Conservation (phyloP, 2,113 vertebrate species). For the Cromileptes altivelis region DNA sequence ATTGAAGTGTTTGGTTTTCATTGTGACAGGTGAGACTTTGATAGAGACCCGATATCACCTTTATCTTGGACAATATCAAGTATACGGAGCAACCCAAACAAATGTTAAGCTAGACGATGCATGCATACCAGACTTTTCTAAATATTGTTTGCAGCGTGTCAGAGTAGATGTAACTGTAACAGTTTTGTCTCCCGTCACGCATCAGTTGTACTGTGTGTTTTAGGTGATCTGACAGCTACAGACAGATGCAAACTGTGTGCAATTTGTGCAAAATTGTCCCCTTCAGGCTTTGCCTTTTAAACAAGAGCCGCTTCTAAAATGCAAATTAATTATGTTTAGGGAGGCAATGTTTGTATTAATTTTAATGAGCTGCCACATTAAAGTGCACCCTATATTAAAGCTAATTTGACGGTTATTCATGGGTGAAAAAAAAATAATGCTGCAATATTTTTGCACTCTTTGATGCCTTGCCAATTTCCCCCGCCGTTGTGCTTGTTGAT, state of each 20-base stretch:
- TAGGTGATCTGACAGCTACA: conserved; percentile 34
- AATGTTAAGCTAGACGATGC: not conserved
- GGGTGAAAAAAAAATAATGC: conserved; percentile 29
- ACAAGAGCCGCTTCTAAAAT: conserved; percentile 52
- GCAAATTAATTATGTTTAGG: conserved; percentile 61
- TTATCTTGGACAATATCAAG: not conserved
- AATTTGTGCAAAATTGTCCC: conserved; percentile 52
- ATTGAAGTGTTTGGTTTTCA: not conserved
- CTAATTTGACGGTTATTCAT: conserved; percentile 43
- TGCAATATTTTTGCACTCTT: conserved; percentile 42
- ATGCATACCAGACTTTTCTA: not conserved
- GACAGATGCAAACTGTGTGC: conserved; percentile 40
- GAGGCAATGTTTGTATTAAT: conserved; percentile 52
- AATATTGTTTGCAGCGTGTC: not conserved
- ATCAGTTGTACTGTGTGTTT: conserved; percentile 25
- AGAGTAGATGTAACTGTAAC: not conserved
- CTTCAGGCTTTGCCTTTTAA: conserved; percentile 35
- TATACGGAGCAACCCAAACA: not conserved
- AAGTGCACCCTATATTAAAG: conserved; percentile 49
- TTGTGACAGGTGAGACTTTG: not conserved
- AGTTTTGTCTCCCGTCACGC: conserved; percentile 16
- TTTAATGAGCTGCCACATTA: conserved; percentile 67
- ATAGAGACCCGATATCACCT: not conserved
- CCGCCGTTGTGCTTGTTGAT: conserved; percentile 5
- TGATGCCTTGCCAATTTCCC: conserved; percentile 33